These are phyloP conservation scores for Thalassaphorura encarpata DNA, from an alignment of 1,140 invertebrate genomes.

Conservation along the genomic window DNA sequence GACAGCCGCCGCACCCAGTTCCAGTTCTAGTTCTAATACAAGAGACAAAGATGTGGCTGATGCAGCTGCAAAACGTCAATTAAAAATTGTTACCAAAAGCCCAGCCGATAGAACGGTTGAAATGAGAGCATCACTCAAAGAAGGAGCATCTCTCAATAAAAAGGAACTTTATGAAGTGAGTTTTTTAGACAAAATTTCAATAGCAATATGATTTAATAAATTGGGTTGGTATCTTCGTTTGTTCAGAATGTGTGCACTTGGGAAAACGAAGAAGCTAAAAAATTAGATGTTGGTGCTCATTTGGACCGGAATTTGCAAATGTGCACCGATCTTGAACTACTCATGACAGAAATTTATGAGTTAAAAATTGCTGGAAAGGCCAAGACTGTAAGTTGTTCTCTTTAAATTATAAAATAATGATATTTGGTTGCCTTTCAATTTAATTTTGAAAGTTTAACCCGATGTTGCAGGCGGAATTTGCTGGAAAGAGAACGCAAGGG, in stretches of 20 bases:
- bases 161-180: not conserved
- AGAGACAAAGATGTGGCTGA: no score
- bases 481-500: conserved; percentile 48
- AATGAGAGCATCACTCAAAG: no score
- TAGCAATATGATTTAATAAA: not conserved
- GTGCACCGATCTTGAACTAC: conserved; percentile 7
- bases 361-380: conserved; percentile 8
- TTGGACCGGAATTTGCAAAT: not conserved
- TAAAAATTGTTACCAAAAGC: no score
- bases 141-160: no score
- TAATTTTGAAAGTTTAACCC: conserved; percentile 6
- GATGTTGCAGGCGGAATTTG: not conserved
- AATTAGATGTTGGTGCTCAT: conserved; percentile 4
- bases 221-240: not conserved
- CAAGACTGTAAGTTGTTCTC: conserved; percentile 2
- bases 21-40: no score
- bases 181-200: not conserved
- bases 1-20: no score
- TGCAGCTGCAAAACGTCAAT: no score
- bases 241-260: conserved; percentile 49
- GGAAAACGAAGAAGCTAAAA: conserved; percentile 6
- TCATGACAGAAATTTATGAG: conserved; percentile 15
- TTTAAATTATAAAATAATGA: not conserved
- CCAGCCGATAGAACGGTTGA: no score
- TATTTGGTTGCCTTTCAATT: not conserved